A percentile compares a stretch with the other conserved stretches of the same genome.
Conservation (phyloP, 2,888 invertebrate species). For the Trachelus stipa region DNA sequence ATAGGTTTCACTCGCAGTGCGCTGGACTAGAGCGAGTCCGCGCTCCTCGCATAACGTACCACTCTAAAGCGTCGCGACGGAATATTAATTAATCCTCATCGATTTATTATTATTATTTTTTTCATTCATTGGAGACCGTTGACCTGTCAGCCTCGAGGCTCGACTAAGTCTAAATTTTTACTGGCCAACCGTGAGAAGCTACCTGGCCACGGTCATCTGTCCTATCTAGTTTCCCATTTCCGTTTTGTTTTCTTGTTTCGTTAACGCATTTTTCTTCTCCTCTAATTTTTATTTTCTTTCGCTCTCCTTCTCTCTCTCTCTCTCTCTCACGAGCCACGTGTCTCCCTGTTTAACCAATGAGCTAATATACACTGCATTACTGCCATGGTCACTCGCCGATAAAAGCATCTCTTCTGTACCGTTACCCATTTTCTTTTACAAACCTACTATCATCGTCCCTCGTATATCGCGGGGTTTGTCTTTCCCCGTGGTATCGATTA, state of each 20-base stretch:
- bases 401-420: background rate
- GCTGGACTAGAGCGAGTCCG: slow-evolving; percentile 52
- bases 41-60: slow-evolving; percentile 27
- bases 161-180: slow-evolving; percentile 60
- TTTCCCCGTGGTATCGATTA: background rate
- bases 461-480: background rate
- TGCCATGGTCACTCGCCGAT: background rate
- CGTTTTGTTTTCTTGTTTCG: slow-evolving; percentile 8
- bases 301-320: background rate
- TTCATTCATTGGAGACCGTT: slow-evolving; percentile 24
- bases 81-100: slow-evolving; percentile 12
- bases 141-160: slow-evolving; percentile 47
- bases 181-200: slow-evolving; percentile 61
- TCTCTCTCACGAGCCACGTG: slow-evolving; percentile 1
- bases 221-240: slow-evolving; percentile 14
- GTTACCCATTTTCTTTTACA: background rate
- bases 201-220: slow-evolving; percentile 38
- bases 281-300: background rate
- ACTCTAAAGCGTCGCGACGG: background rate
- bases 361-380: background rate
- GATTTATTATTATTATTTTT: slow-evolving; percentile 15
- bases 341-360: background rate
- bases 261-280: background rate
- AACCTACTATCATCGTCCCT: background rate
- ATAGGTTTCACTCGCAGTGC: slow-evolving; percentile 26